Evolutionary conservation across 2,888 invertebrate species (phyloP), one percentile per base, ranked within the genome.

Genomic region (Athalia rosae): DNA sequence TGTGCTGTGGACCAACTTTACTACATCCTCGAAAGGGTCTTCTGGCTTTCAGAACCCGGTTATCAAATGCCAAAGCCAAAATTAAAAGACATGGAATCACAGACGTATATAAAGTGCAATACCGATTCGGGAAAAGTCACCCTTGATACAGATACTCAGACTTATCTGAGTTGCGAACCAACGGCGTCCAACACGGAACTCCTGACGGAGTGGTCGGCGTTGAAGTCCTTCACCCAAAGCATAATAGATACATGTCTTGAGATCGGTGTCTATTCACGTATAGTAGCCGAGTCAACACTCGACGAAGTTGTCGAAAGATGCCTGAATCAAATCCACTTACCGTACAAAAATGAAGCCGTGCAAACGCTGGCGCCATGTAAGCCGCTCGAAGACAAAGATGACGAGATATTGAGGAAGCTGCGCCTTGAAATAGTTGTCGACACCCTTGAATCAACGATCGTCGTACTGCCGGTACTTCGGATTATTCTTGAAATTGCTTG

Each of bases 141-240:
- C 11, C 28, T 79, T 6, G 83, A 86, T 67, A 76, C 47, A 3
- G 80, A 83, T 11, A 79, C 77, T 0, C 86, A 85, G 69, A 86
- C 86, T 0, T 78, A 71, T 13, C 47, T 86, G 43, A 84, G 81
- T 9, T 84, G 85, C 77, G 79, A 82, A 47, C 83, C 86, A 3
- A 83, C 78, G 58, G 41, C 80, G 4, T 86, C 86, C 0, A 85
- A 84, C 45, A 81, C 84, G 0, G 80, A 78, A 77, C 78, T 86
- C 3, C 76, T 85, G 2, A 48, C 76, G 4, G 80, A 81, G 3
- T 82, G 84, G 76, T 66, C 77, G 4, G 80, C 79, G 11, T 79
- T 71, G 3, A 84, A 81, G 41, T 43, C 69, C 4, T 79, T 81
- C 9, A 58, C 82, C 4, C 43, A 13, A 6, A 76, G 74, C 9